Base-by-base conservation (phyloP, 2,113 vertebrate genomes). In the Oreotrochilus melanogaster region DNA sequence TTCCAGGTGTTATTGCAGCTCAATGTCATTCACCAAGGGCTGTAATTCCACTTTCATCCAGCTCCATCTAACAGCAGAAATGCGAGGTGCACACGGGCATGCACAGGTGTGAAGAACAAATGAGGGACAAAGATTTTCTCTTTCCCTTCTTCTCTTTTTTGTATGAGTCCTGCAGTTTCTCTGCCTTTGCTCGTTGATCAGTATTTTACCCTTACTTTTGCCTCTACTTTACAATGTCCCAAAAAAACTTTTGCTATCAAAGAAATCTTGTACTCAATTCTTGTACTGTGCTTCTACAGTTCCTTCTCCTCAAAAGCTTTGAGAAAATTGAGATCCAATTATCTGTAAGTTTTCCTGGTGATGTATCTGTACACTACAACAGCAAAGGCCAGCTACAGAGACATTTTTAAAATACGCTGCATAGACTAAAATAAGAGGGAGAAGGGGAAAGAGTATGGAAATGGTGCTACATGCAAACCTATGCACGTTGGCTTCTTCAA, bases 51-150 rank as follows among this genome's bases (percentile, higher is more conserved):
- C 22, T 58, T 50, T 62, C 79, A 83, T 83, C 81, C 71, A 85
- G 50, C 78, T 86, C 78, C 82, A 90, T 33, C 84, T 92, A 65
- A 82, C 67, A 89, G 95, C 71, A 93, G 88, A 88, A 88, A 92
- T 2, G 58, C 2, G 37, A 73, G 45, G 86, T 54, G 71, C 71
- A 66, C 58, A 13, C 1, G 8, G 48, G 21, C 84, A 70, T 35
- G 62, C 78, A 86, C 54, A 42, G 10, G 54, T 76, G 74, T 62
- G 83, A 95, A 84, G 92, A 86, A 71, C 54, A 88, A 82, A 76
- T 31, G 47, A 83, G 42, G 51, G 21, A 61, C 31, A 80, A 71
- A 39, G 39, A 42, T 71, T 80, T 86, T 86, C 69, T 31, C 13
- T 54, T 79, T 54, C 60, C 33, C 30, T 51, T 76, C 37, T 75